Conservation (phyloP, 2,797 vertebrate species). For the Acridotheres tristis region DNA sequence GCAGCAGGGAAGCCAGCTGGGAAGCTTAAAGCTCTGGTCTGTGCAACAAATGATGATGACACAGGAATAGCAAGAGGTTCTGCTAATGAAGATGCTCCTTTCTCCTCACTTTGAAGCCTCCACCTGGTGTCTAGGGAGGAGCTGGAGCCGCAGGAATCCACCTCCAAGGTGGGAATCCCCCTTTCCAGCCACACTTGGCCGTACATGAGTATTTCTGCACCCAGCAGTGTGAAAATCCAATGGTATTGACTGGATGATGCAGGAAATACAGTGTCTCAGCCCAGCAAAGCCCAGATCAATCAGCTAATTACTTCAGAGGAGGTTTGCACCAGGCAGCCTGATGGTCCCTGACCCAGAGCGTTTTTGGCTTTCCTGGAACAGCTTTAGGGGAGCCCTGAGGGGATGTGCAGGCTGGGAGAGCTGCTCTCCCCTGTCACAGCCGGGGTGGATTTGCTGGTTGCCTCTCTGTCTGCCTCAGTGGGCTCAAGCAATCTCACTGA, state of each 20-base stretch:
- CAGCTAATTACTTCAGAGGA: neutral
- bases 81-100: neutral
- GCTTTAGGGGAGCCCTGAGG: neutral
- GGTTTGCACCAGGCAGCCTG: neutral
- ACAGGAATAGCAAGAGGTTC: neutral
- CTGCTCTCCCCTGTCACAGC: neutral
- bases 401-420: neutral
- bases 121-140: neutral
- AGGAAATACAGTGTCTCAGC: neutral
- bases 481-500: conserved; percentile 55
- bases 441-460: neutral
- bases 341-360: neutral
- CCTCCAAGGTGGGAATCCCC: neutral
- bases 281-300: neutral
- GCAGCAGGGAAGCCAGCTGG: neutral
- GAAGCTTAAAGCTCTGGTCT: neutral
- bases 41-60: neutral
- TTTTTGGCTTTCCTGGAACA: neutral
- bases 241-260: neutral
- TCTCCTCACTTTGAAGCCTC: neutral
- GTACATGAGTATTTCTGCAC: neutral
- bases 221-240: neutral
- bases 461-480: conserved; percentile 18
- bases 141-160: neutral
- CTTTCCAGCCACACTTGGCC: neutral